Evolutionary conservation across 2,113 vertebrate species (phyloP), one percentile per base, ranked within the genome.

Genomic region (Entelurus aequoreus): DNA sequence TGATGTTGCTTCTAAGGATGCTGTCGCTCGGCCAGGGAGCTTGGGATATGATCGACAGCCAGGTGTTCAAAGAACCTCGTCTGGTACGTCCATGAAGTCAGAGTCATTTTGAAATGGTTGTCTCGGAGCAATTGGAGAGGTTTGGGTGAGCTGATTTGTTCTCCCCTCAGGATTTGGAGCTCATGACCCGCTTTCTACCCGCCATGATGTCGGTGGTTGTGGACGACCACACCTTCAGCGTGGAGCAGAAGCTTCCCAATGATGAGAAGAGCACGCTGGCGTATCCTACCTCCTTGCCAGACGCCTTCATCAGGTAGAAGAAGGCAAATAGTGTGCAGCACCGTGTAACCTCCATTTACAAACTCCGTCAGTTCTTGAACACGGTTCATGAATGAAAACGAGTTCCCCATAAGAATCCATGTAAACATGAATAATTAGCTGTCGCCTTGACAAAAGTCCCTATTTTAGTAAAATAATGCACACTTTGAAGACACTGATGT

Each of bases 21-120:
- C 89, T 99, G 58, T 94, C 93, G 0, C 84, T 99, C 58, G 97
- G 97, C 48, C 96, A 98, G 50, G 95, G 96, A 0, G 97, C 96
- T 0, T 99, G 97, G 97, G 97, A 99, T 86, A 97, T 99, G 94
- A 99, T 99, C 1, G 96, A 99, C 91, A 99, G 97, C 80, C 97
- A 99, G 82, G 95, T 98, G 66, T 99, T 99, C 85, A 98, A 94
- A 87, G 97, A 99, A 76, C 96, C 97, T 19, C 94, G 93, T 78
- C 85, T 98, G 94, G 97, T 98, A 86, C 12, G 76, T 46, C 10
- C 5, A 2, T 46, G 42, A 42, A 42, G 15, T n/a, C 16, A n/a
- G 28, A 61, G 28, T 48, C 3, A n/a, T 51, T 51, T 51, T 51
- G 5, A 51, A 16, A 16, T n/a, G 14, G 14, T 15, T 50, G 16